These are phyloP conservation scores for Herpetotheres cachinnans DNA, from an alignment of 2,113 vertebrate genomes.

Conservation along the genomic window DNA sequence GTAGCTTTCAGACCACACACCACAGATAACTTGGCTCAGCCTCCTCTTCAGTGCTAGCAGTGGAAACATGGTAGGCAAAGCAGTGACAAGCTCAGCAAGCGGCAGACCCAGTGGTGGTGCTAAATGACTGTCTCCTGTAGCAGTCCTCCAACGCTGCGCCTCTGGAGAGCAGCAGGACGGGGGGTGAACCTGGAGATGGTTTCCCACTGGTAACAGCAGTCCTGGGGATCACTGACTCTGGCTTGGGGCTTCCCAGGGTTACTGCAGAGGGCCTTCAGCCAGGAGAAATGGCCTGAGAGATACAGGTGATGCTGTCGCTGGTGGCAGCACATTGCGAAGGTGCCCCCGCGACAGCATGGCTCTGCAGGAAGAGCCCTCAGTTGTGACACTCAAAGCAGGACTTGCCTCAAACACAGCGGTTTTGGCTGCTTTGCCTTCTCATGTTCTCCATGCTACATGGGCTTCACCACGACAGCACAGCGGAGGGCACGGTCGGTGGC, in stretches of 20 bases:
- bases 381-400: too few relatives aligned
- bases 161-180: neutral
- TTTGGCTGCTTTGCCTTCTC: neutral
- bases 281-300: neutral
- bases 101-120: neutral
- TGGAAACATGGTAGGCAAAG: neutral
- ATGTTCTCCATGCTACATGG: fast-evolving
- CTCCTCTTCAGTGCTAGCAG: neutral
- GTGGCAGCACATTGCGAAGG: neutral
- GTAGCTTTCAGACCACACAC: neutral
- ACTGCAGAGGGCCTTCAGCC: neutral
- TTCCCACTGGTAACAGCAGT: neutral
- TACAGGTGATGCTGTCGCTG: fast-evolving
- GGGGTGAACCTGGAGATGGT: neutral
- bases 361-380: neutral
- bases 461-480: fast-evolving
- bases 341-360: too few relatives aligned
- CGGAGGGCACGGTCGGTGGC: fast-evolving
- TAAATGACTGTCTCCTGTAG: neutral
- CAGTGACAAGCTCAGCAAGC: neutral
- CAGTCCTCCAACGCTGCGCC: neutral
- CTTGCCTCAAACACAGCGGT: neutral
- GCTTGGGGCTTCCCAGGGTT: fast-evolving
- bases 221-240: neutral
- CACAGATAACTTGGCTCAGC: neutral